Base-by-base conservation (phyloP, 2,797 vertebrate genomes). In the Syngnathus acus region DNA sequence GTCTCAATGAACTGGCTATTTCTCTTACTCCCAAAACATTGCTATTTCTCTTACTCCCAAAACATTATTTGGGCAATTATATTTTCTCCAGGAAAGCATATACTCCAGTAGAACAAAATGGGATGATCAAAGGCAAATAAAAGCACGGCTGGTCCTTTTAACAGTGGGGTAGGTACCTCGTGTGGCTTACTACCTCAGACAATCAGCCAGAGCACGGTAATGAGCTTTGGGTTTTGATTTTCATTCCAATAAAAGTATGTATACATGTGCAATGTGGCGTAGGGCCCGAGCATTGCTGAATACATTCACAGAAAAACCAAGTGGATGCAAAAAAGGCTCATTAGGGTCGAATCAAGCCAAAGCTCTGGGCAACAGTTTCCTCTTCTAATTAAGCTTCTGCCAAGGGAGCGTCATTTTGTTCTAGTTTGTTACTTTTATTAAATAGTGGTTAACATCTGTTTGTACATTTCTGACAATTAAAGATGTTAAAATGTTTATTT, bases 31-130 rank as follows among this genome's bases (percentile, higher is more conserved):
- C n/a, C n/a, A n/a, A n/a, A n/a, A n/a, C n/a, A n/a, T n/a, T n/a
- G 66, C 64, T 43, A 57, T 71, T 79, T 68, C 57, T 69, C 61
- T 64, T 23, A 13, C 45, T 65, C 67, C 53, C 63, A 42, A 66
- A 53, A 69, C 54, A 71, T 71, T 73, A 79, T 75, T 74, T 55
- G 59, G 68, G 42, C 64, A 73, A 79, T 78, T 75, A 71, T 19
- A 60, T 62, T 54, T 64, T 65, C 55, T 37, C 19, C 21, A 67
- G 60, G n/a, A 73, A 60, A 45, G 67, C 55, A 71, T 64, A 69
- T 38, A 58, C 5, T 78, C 54, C n/a, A 51, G 58, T 68, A 60
- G 54, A 73, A 69, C 45, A 63, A 72, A 79, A 79, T 68, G 77
- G 72, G 39, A 70, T 65, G 55, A 74, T 69, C 51, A 70, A 73